Evolutionary conservation across 2,113 vertebrate species (phyloP), one percentile per base, ranked within the genome.

Genomic region (Lethenteron reissneri): DNA sequence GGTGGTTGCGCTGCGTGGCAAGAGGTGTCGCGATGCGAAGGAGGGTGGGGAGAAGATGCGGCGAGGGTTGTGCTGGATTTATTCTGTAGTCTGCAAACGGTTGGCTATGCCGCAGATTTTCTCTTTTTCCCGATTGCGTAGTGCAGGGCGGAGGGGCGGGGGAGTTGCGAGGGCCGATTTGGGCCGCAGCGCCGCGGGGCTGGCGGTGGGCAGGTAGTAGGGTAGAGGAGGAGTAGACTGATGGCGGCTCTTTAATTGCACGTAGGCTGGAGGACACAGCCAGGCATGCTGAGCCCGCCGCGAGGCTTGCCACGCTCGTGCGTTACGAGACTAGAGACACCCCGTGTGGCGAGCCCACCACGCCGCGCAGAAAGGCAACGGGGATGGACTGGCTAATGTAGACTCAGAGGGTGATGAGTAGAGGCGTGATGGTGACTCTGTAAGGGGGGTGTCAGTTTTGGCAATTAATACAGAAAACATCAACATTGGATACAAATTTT

Each of bases 391-490:
- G 90, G 84, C 85, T 87, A 86, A 86, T 87, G 85, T 83, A 86
- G 85, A 95, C 84, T 91, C 92, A 95, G 89, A 97, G 94, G 92
- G 89, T 92, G 92, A 88, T 90, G 90, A 97, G 91, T 88, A 96
- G 94, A 99, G 91, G 91, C 89, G 87, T 95, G 91, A 92, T 92
- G 91, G 88, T 92, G 92, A 92, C 91, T 97, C 92, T 97, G 92
- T 86, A 97, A 97, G 87, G 92, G 92, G 71, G 72, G 87, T 88
- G 91, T 97, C 90, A 95, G 87, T 91, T 95, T 97, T 94, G 95
- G 96, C 92, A 96, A 94, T 95, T 84, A 58, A 72, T 81, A 91
- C 82, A 92, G 88, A 87, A 84, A 90, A 89, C 83, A 85, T 85
- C 72, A 75, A 69, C 41, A 41, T 41, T 41, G 41, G 41, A 41